phyloP scores from a whole-genome alignment of 2,888 invertebrate genomes.

The Bruchidius siliquastri region DNA sequence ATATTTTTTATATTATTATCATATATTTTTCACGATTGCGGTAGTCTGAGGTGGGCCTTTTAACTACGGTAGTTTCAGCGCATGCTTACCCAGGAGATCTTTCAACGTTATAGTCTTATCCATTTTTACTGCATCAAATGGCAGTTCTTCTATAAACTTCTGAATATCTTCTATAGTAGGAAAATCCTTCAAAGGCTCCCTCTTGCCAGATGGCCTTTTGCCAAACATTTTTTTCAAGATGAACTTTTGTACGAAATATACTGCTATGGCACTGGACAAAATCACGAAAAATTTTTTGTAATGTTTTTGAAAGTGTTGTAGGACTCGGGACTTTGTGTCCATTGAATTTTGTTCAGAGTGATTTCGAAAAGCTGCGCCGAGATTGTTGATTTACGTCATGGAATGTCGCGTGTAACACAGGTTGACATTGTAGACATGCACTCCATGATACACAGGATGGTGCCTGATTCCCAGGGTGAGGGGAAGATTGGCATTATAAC shows the following conservation, averaged over 20 bases:
- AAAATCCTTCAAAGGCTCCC: constrained; percentile 26
- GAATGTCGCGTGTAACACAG: neutral
- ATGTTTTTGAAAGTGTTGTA: constrained; percentile 19
- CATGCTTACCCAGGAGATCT: constrained; percentile 24
- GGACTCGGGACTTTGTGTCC: constrained; percentile 18
- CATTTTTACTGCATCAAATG: constrained; percentile 30
- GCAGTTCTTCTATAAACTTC: constrained; percentile 35
- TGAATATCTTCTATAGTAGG: constrained; percentile 35
- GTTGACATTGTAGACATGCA: constrained; percentile 1
- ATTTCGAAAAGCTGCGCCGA: neutral
- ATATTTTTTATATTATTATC: too few species aligned
- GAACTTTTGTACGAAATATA: constrained; percentile 20
- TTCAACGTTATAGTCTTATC: constrained; percentile 30
- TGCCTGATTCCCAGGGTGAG: too few species aligned
- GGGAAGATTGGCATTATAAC: too few species aligned
- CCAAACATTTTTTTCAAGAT: constrained; percentile 15
- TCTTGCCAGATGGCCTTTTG: constrained; percentile 12
- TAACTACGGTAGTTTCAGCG: too few species aligned
- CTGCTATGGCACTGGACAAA: constrained; percentile 17
- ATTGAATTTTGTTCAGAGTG: constrained; percentile 14
- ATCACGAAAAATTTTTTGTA: constrained; percentile 22
- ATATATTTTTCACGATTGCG: too few species aligned
- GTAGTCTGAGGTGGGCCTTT: too few species aligned
- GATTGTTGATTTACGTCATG: neutral
- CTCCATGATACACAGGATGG: neutral